phyloP scores from a whole-genome alignment of 2,888 invertebrate genomes.

The Scaptomyza flava region DNA sequence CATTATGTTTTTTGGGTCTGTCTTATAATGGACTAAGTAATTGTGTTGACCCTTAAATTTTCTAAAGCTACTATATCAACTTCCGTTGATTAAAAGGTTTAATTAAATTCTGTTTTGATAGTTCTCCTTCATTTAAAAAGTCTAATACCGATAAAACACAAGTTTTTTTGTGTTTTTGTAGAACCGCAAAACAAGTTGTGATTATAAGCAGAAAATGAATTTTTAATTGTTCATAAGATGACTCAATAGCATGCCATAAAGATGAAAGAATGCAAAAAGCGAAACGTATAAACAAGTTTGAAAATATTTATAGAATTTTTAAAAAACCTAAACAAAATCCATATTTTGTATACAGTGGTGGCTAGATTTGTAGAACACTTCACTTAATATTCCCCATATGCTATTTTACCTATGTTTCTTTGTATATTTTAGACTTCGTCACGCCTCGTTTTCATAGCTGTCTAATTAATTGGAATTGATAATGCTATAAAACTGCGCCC shows the following conservation, averaged over 20 bases:
- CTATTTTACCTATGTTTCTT: not conserved
- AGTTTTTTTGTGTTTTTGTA: conserved; percentile 9
- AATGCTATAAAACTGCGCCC: conserved; percentile 46
- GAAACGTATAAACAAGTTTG: conserved; percentile 24
- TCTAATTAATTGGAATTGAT: conserved; percentile 10
- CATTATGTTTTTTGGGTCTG: conserved; percentile 46
- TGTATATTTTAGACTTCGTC: not conserved
- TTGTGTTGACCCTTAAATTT: conserved; percentile 48
- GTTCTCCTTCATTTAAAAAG: not conserved
- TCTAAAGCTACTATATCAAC: conserved; percentile 12
- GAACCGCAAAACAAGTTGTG: conserved; percentile 17
- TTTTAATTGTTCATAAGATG: conserved; percentile 29
- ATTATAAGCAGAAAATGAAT: conserved; percentile 38
- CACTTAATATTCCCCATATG: not conserved
- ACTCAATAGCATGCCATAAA: conserved; percentile 21
- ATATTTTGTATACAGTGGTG: not conserved
- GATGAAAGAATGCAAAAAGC: conserved; percentile 31
- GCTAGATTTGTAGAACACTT: not conserved
- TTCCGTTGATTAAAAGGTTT: conserved; percentile 3
- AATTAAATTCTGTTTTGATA: not conserved
- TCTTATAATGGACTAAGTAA: conserved; percentile 20
- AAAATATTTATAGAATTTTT: conserved; percentile 15
- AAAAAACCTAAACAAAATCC: not conserved
- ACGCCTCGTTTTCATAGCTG: conserved; percentile 14
- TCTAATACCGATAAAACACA: not conserved